Conservation (phyloP, 1,140 invertebrate species). For the Forficula auricularia region DNA sequence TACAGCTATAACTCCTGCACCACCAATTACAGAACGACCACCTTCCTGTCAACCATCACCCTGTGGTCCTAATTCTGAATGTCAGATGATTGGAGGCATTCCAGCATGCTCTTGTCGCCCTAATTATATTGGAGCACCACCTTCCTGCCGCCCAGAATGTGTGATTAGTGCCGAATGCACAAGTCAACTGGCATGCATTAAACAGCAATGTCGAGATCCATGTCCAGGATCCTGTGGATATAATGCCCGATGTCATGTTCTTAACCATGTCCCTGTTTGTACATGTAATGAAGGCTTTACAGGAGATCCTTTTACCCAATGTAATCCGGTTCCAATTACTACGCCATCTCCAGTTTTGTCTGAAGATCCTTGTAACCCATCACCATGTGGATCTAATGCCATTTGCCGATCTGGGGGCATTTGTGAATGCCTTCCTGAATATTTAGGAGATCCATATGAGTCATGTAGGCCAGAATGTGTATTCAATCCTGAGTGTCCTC, state of each 20-base stretch:
- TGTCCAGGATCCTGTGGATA: slow-evolving; percentile 56
- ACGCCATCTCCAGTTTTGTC: not conserved
- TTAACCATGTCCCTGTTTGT: slow-evolving; percentile 58
- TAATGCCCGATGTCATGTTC: slow-evolving; percentile 49
- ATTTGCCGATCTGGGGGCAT: slow-evolving; percentile 28
- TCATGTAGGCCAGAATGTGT: slow-evolving; percentile 66
- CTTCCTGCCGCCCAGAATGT: slow-evolving; percentile 55
- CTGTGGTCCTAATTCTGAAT: slow-evolving; percentile 65
- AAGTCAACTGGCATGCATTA: slow-evolving; percentile 48
- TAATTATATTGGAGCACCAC: slow-evolving; percentile 54
- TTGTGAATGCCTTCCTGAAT: slow-evolving; percentile 52
- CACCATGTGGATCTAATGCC: slow-evolving; percentile 63
- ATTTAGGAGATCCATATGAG: slow-evolving; percentile 61
- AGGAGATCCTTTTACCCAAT: slow-evolving; percentile 59
- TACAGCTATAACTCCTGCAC: slow-evolving; percentile 21
- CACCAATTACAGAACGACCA: slow-evolving; percentile 34
- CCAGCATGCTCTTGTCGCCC: slow-evolving; percentile 61
- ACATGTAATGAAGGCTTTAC: slow-evolving; percentile 50
- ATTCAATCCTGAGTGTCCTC: slow-evolving; percentile 58
- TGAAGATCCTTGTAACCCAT: slow-evolving; percentile 45
- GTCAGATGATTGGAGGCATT: slow-evolving; percentile 46
- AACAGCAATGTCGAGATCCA: slow-evolving; percentile 54
- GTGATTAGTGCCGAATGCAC: slow-evolving; percentile 52
- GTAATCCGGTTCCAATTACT: slow-evolving; percentile 31
- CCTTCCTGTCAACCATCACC: slow-evolving; percentile 59